Evolutionary conservation across 2,113 vertebrate species (phyloP).

Genomic region (Hylia prasina): DNA sequence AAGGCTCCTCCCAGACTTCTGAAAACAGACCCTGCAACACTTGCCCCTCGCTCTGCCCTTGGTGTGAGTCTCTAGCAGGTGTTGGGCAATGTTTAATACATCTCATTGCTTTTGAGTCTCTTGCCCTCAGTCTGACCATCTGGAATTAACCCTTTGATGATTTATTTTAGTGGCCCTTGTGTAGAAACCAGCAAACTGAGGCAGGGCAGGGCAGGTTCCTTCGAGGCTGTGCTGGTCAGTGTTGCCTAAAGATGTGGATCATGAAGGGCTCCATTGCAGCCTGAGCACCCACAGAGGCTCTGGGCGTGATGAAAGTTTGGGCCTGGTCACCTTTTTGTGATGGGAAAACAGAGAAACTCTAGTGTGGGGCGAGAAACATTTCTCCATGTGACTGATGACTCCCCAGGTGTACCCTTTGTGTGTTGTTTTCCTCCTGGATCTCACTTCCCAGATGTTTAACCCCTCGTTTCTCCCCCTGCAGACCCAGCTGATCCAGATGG

Average conservation of each 20-base stretch:
- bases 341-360: not conserved
- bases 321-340: not conserved
- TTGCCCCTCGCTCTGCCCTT: rapidly evolving
- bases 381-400: not conserved
- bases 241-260: not conserved
- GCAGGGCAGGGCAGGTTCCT: not conserved
- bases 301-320: not conserved
- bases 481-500: slow-evolving; percentile 98
- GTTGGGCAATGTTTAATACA: not conserved
- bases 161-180: not conserved
- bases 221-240: not conserved
- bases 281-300: not conserved
- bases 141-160: not conserved
- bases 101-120: not conserved
- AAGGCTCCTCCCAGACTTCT: not conserved
- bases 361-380: not conserved
- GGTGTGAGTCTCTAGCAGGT: not conserved
- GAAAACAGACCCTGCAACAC: not conserved
- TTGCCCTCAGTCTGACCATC: not conserved
- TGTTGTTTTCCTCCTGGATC: not conserved
- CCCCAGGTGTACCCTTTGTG: not conserved
- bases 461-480: slow-evolving; percentile 15
- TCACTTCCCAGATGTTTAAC: not conserved
- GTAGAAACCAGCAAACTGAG: not conserved
- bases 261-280: not conserved